phyloP scores from a whole-genome alignment of 2,797 vertebrate genomes.

The Neoniphon sammara region DNA sequence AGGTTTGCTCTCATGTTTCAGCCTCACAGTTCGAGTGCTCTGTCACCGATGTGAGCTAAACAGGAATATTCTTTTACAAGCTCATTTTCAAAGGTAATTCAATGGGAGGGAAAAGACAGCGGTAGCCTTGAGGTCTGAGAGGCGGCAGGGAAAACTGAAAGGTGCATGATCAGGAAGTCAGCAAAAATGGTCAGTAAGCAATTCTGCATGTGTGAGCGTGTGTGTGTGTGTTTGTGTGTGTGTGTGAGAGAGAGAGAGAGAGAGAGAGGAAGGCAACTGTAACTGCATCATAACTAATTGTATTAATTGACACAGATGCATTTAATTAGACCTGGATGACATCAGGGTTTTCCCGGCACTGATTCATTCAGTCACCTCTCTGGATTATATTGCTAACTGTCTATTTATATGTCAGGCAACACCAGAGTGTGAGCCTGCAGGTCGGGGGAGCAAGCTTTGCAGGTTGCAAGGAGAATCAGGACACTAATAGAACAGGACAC shows the following conservation, averaged over 20 bases:
- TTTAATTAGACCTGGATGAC: slow-evolving; percentile 41
- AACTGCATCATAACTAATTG: background rate
- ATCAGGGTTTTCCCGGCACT: slow-evolving; percentile 32
- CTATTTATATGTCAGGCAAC: slow-evolving; percentile 68
- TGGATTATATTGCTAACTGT: slow-evolving; percentile 59
- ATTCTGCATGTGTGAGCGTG: slow-evolving; percentile 37
- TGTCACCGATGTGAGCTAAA: slow-evolving; percentile 59
- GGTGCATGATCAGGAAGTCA: slow-evolving; percentile 53
- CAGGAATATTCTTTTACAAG: slow-evolving; percentile 58
- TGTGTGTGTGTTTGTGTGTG: slow-evolving; percentile 12
- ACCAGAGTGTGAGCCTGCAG: slow-evolving; percentile 35
- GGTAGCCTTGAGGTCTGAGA: slow-evolving; percentile 27
- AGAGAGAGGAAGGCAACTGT: background rate
- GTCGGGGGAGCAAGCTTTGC: slow-evolving; percentile 16
- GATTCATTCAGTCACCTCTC: slow-evolving; percentile 23
- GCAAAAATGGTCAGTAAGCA: slow-evolving; percentile 9
- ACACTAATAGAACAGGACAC: slow-evolving; percentile 32
- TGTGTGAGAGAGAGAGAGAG: background rate
- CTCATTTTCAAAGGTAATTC: slow-evolving; percentile 50
- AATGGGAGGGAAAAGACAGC: slow-evolving; percentile 64
- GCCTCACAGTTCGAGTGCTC: slow-evolving; percentile 39
- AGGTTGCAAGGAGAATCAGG: background rate
- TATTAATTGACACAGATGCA: slow-evolving; percentile 15
- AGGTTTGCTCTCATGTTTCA: slow-evolving; percentile 58
- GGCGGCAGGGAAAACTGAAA: slow-evolving; percentile 7